Conservation (phyloP, 2,113 vertebrate genomes). For the Phyllostomus discolor region DNA sequence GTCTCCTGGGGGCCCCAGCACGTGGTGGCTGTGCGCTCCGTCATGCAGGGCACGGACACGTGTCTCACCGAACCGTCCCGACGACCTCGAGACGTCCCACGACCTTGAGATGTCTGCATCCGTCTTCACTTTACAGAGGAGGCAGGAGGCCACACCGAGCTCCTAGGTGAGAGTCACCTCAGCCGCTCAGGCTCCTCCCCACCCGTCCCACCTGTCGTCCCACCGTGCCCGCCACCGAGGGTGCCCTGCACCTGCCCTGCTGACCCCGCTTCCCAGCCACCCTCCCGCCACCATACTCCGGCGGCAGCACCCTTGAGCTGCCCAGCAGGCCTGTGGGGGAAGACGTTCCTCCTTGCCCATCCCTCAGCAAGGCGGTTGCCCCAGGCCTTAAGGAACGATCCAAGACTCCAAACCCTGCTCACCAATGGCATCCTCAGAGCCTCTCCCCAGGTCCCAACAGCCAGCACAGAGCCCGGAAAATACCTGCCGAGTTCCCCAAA, state of each 20-base stretch:
- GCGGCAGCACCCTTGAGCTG: background rate
- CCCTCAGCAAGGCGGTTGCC: background rate
- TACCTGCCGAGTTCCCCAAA: background rate
- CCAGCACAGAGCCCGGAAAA: background rate
- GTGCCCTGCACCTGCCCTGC: fast-evolving
- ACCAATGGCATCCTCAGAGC: background rate
- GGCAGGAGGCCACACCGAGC: background rate
- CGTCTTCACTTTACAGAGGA: background rate
- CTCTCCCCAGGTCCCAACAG: background rate
- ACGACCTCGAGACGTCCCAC: background rate
- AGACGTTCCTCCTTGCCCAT: background rate
- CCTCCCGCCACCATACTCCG: fast-evolving
- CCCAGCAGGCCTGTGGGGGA: background rate
- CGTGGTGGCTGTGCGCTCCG: too few species aligned
- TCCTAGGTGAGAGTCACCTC: background rate
- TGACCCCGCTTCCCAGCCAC: background rate
- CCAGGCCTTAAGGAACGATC: background rate
- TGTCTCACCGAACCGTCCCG: background rate
- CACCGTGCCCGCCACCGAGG: fast-evolving
- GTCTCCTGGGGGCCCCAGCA: background rate
- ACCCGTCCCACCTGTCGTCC: fast-evolving
- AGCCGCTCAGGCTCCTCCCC: background rate
- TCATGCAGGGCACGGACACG: background rate
- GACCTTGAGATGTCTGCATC: too few species aligned
- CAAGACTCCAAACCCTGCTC: background rate